Evolutionary conservation across 2,797 vertebrate species (phyloP), one percentile per base, ranked within the genome.

Genomic region (Scarus forsteni): DNA sequence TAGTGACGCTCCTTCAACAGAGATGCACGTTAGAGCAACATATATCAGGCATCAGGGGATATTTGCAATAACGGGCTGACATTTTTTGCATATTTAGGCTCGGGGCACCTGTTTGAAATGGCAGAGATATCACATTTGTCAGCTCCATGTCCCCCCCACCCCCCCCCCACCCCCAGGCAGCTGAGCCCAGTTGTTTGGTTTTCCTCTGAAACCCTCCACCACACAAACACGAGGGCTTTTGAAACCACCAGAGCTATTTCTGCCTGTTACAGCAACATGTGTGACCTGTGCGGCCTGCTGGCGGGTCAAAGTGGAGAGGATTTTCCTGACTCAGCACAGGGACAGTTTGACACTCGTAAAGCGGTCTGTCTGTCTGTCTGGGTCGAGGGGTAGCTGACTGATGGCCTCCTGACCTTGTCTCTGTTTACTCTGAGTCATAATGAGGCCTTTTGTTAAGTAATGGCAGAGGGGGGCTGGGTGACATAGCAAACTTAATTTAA

Each of bases 241-340:
- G 78, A 86, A 60, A 45, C 60, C 74, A 16, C 45, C 16, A 12
- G 18, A 45, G 71, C 36, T 80, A 56, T 80, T 85, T 89, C 16
- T 90, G 77, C 64, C 53, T 72, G 71, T 54, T 75, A 19, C 86
- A 86, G 81, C 80, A 81, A 73, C 85, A 74, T 67, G 64, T 78
- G 72, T 79, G 65, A 70, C 77, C 60, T 36, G n/a, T 73, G 66
- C 75, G 71, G 53, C 63, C 54, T 16, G 40, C n/a, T 14, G n/a
- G 16, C 15, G 38, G 73, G 76, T 74, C 74, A 75, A 19, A 77
- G 49, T 19, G 61, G 69, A 63, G 62, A 83, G 66, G 15, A 71
- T 81, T 70, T 59, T 12, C 65, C 59, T 9, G 6, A 9, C 55
- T 86, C 70, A 78, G 75, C 79, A 81, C 53, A 35, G 53, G 36